These are phyloP conservation scores for Muscidifurax raptorellus DNA, from an alignment of 1,140 invertebrate genomes.

Conservation along the genomic window DNA sequence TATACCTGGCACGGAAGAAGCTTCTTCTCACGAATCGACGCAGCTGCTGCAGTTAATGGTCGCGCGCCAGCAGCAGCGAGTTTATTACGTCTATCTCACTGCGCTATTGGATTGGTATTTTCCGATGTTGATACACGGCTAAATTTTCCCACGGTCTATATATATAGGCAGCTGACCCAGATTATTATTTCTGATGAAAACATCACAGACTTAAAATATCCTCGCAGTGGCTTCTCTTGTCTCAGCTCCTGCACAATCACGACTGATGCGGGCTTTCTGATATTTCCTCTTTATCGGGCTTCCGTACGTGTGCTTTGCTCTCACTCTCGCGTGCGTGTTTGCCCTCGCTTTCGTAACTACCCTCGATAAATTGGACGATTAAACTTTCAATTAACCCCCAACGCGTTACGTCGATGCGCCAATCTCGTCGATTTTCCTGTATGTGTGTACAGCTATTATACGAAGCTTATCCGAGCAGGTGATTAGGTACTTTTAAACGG, in stretches of 20 bases:
- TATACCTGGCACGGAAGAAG: background rate
- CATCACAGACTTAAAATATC: too few species aligned
- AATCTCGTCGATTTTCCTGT: slow-evolving; percentile 50
- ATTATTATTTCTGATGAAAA: too few species aligned
- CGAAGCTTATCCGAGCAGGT: background rate
- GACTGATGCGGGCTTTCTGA: too few species aligned
- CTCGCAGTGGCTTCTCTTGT: too few species aligned
- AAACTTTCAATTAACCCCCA: slow-evolving; percentile 51
- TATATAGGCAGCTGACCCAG: too few species aligned
- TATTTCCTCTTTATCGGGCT: too few species aligned
- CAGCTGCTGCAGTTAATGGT: background rate
- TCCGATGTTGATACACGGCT: too few species aligned
- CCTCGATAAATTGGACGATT: slow-evolving; percentile 49
- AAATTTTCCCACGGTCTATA: too few species aligned
- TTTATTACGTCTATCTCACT: too few species aligned
- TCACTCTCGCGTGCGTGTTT: background rate
- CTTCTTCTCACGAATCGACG: background rate
- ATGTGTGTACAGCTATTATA: background rate
- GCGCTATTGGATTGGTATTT: too few species aligned
- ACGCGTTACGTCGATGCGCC: slow-evolving; percentile 45
- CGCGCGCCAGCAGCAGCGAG: background rate
- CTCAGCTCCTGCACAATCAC: too few species aligned
- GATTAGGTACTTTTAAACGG: slow-evolving; percentile 36
- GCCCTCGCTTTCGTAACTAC: slow-evolving; percentile 27
- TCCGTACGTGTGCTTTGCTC: background rate